Evolutionary conservation across 2,888 invertebrate species (phyloP), one percentile per base, ranked within the genome.

Genomic region (Watsonalla binaria): DNA sequence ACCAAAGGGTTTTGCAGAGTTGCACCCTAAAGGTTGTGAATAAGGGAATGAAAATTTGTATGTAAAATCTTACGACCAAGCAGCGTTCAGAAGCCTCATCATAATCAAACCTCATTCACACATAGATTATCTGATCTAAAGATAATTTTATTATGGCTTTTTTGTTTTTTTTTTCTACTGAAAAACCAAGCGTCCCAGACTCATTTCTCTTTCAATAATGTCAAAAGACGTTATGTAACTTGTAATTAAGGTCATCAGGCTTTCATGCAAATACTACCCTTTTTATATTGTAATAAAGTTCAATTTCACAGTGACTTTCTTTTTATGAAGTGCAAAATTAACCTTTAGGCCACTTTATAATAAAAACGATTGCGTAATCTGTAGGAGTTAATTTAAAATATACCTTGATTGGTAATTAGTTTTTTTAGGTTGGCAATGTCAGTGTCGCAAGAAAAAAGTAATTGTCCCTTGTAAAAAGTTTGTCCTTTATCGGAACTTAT

Each of bases 391-490:
- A 49, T 49, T 49, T 49, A 37, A 37, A 39, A 35, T 37, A 35
- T 13, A 49, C 37, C 14, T 49, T 39, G 49, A 49, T 49, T 37
- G 15, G 55, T 56, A 61, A 64, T 68, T 65, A 55, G 54, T 57
- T 65, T 59, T 60, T 65, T 61, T 57, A 42, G 52, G 11, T 13
- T 50, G 24, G 45, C 57, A 60, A 56, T 57, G 55, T 33, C 60
- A 62, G 55, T 57, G 59, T 60, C 49, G 47, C 47, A 58, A 49
- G 14, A 49, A 66, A 61, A 65, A 57, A 39, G 53, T 54, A 45
- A 53, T 54, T 56, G 59, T 56, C 58, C 58, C 65, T 55, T 51
- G 55, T 51, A 39, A 58, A 55, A 58, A 56, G 14, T 13, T 35
- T 13, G 14, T 37, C n/a, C 48, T 37, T 48, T 49, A 49, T 39